Evolutionary conservation across 2,888 invertebrate species (phyloP), one percentile per base, ranked within the genome.

Genomic region (Alloscopus bannaensis): DNA sequence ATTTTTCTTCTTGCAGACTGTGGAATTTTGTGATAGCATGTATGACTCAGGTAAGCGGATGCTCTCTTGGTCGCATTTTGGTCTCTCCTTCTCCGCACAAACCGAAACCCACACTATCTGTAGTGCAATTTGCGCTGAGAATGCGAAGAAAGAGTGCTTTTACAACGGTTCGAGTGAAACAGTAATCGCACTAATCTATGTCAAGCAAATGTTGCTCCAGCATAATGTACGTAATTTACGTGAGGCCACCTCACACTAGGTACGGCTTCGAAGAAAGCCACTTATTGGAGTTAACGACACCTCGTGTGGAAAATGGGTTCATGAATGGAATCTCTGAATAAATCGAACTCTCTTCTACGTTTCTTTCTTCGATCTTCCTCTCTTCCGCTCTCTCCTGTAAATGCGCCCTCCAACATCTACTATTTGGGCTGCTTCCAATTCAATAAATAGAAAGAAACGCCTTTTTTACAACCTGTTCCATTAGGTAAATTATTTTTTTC

Each of bases 11-110:
- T n/a, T n/a, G 86, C 96, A 95, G 90, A 93, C 93, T 85, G 57
- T 73, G 42, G 94, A 94, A 88, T 92, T 92, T 88, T 93, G 94
- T 89, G 95, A 95, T 90, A 92, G 77, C 73, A 73, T 70, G 55
- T 94, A 94, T 89, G 94, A 95, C 89, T 94, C 94, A 91, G 94
- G 94, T 95, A 91, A 93, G 31, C 26, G n/a, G 55, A 47, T n/a
- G n/a, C 50, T 4, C 18, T n/a, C n/a, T n/a, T n/a, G n/a, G n/a
- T n/a, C n/a, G n/a, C n/a, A n/a, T n/a, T n/a, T n/a, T n/a, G n/a
- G n/a, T n/a, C n/a, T n/a, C n/a, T n/a, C n/a, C n/a, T n/a, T n/a
- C n/a, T n/a, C n/a, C n/a, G n/a, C n/a, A n/a, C n/a, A n/a, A n/a
- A n/a, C n/a, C n/a, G n/a, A n/a, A n/a, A n/a, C n/a, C n/a, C n/a